phyloP scores from a whole-genome alignment of 37 sponge, comb jelly and placozoan genomes.

The Chondrilla cf. caribensis region DNA sequence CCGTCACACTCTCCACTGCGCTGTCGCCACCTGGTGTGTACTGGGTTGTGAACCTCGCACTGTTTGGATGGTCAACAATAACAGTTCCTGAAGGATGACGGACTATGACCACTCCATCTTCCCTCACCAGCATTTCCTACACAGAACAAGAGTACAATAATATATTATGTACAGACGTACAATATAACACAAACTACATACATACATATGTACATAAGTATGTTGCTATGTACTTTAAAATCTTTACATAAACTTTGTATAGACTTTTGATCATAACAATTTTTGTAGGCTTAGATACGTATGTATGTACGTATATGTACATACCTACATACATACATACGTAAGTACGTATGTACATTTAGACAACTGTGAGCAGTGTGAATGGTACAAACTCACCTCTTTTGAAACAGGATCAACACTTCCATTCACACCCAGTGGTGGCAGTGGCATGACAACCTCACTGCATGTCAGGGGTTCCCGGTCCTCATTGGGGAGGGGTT shows the following conservation, averaged over 20 bases:
- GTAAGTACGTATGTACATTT: not conserved
- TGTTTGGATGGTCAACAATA: slow-evolving; percentile 82
- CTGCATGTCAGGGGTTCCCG: slow-evolving; percentile 14
- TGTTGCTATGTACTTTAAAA: not conserved
- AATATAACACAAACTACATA: too few species aligned
- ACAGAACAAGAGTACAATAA: not conserved
- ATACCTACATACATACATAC: not conserved
- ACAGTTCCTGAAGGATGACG: slow-evolving; percentile 53
- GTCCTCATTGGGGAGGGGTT: not conserved
- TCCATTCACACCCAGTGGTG: slow-evolving; percentile 22
- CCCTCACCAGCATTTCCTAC: slow-evolving; percentile 76
- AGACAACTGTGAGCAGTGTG: not conserved
- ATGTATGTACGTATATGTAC: not conserved
- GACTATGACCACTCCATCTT: slow-evolving; percentile 70
- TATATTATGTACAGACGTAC: too few species aligned
- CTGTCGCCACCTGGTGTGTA: not conserved
- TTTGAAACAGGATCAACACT: slow-evolving; percentile 69
- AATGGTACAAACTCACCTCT: slow-evolving; percentile 50
- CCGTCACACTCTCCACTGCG: slow-evolving; percentile 7
- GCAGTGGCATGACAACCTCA: slow-evolving; percentile 19
- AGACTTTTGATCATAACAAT: too few species aligned
- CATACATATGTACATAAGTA: not conserved
- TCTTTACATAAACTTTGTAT: not conserved
- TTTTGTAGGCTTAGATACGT: not conserved
- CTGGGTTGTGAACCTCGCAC: slow-evolving; percentile 78